Evolutionary conservation across 2,113 vertebrate genomes (phyloP).

Genomic region (Phrynocephalus versicolor): DNA sequence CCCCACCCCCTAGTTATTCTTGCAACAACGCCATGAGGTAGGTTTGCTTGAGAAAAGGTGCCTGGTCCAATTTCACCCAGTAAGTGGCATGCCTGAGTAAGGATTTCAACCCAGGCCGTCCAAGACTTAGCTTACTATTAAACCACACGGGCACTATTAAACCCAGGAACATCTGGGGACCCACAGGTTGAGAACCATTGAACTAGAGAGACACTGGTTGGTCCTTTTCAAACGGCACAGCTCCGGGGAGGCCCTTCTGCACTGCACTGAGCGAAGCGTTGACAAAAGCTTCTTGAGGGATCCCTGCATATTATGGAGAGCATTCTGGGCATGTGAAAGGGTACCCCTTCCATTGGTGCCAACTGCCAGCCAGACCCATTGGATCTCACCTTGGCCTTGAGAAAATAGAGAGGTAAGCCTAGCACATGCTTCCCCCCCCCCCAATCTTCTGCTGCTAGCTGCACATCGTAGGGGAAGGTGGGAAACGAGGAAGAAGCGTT

Average conservation of each 20-base stretch:
- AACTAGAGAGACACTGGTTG: neutral
- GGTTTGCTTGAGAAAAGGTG: too few relatives aligned
- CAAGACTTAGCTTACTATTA: neutral
- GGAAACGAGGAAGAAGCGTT: neutral
- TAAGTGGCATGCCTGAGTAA: neutral
- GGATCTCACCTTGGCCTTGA: too few relatives aligned
- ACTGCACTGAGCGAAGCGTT: neutral
- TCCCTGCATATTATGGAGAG: neutral
- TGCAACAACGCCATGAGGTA: too few relatives aligned
- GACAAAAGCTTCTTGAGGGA: neutral
- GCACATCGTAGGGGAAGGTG: neutral
- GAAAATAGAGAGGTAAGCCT: neutral
- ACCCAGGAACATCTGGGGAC: too few relatives aligned
- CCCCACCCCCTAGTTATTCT: neutral
- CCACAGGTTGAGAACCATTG: too few relatives aligned
- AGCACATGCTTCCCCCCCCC: neutral
- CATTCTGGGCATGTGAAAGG: neutral
- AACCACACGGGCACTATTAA: too few relatives aligned
- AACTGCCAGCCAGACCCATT: neutral
- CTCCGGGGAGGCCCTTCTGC: neutral
- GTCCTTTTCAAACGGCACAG: neutral
- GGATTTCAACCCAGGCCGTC: neutral
- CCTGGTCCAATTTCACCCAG: neutral
- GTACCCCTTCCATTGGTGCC: neutral
- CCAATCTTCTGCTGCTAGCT: neutral